Evolutionary conservation across 2,888 invertebrate species (phyloP).

Genomic region (Timema cristinae): DNA sequence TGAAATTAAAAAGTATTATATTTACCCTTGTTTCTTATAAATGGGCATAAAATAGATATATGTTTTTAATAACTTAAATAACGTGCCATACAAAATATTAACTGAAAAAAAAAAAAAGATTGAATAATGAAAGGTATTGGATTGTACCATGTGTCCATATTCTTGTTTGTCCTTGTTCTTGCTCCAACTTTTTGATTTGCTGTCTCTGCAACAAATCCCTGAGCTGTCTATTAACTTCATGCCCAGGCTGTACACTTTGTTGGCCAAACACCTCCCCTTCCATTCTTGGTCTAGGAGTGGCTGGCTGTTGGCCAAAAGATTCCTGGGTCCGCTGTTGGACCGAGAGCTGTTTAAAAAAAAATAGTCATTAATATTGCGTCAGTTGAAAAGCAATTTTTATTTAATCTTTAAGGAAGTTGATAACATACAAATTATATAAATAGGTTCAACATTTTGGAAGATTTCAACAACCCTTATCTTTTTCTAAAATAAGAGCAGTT

Average conservation of each 20-base stretch:
- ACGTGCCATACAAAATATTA: background rate
- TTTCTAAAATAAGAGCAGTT: too few species aligned
- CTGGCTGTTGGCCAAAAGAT: slow-evolving; percentile 34
- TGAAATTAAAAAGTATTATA: too few species aligned
- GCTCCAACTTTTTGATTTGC: slow-evolving; percentile 58
- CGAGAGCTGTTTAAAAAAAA: too few species aligned
- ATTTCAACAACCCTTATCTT: too few species aligned
- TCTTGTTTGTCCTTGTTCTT: slow-evolving; percentile 35
- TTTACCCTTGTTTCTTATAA: too few species aligned
- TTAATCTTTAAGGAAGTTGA: too few species aligned
- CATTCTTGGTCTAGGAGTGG: slow-evolving; percentile 32
- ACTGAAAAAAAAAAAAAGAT: slow-evolving; percentile 3
- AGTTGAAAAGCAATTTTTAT: too few species aligned
- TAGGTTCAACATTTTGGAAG: too few species aligned
- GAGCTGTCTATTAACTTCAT: slow-evolving; percentile 52
- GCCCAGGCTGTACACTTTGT: slow-evolving; percentile 18
- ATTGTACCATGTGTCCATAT: slow-evolving; percentile 23
- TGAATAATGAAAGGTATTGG: background rate
- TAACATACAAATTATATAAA: too few species aligned
- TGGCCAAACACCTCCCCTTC: slow-evolving; percentile 23
- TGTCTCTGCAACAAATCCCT: slow-evolving; percentile 76
- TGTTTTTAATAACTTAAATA: too few species aligned
- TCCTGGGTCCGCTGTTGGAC: slow-evolving; percentile 33
- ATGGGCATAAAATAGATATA: too few species aligned
- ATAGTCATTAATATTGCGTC: too few species aligned